Base-by-base conservation (phyloP, 1,140 invertebrate genomes). In the Cydia strobilella region DNA sequence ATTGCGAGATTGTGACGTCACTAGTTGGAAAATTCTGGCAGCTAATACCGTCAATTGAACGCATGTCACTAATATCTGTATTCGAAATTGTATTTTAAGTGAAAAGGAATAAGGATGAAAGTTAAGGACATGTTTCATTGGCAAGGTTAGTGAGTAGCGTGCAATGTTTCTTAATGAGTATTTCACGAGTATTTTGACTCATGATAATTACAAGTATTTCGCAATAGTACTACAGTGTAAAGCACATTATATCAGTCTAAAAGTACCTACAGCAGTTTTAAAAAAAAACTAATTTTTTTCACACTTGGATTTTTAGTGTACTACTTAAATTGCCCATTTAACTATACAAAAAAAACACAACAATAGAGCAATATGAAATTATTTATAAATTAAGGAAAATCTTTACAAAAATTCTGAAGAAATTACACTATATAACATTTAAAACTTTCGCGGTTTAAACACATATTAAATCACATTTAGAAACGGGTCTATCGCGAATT, bases 101-200 rank as follows among this genome's bases (percentile, higher is more conserved):
- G 0, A 12, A 18, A 18, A 59, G 1, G 9, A 10, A 59, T 59
- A 59, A 59, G 20, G 54, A 3, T 23, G 54, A 59, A 20, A 59
- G n/a, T 59, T 10, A 0, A 51, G 18, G n/a, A 23, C 18, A 59
- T 23, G 10, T 59, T 3, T 18, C n/a, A 18, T n/a, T 59, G n/a
- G n/a, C n/a, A 9, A 7, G 54, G 15, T 9, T 59, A 2, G 51
- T 12, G 18, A 12, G 51, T 54, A 23, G 18, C 54, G 54, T 59
- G 54, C 3, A 23, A n/a, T 59, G 54, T 59, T 59, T 59, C 15
- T 59, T 59, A 59, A 59, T 59, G 54, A 59, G 20, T 59, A 59
- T 59, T 59, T 10, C 20, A 59, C 23, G 20, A 59, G 54, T 59
- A 59, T 59, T 59, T 59, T 59, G 54, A 59, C 18, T 59, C 54